A percentile compares a stretch with the other conserved stretches of the same genome.
phyloP scores from a whole-genome alignment of 1,140 invertebrate genomes.

The Aplysia californica region DNA sequence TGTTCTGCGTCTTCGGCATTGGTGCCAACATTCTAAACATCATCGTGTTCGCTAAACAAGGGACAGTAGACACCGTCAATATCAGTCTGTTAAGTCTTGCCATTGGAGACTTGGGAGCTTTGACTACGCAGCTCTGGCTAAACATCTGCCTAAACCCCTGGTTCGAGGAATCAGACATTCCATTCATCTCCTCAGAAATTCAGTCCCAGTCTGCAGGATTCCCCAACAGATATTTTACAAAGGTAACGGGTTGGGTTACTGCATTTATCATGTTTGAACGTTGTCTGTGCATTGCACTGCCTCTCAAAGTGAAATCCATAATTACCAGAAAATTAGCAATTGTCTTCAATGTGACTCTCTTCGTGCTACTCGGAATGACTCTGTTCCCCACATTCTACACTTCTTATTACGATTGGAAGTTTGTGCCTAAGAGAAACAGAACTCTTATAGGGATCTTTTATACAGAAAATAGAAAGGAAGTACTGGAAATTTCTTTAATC shows the following conservation, averaged over 20 bases:
- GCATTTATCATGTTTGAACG: not conserved
- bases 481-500: not conserved
- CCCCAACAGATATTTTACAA: conserved; percentile 95
- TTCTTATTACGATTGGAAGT: conserved; percentile 11
- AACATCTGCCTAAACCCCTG: conserved; percentile 74
- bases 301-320: conserved; percentile 78
- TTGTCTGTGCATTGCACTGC: not conserved
- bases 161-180: conserved; percentile 87
- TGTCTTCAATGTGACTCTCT: conserved; percentile 73
- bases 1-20: not conserved
- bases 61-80: not conserved
- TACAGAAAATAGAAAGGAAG: not conserved
- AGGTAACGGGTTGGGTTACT: conserved; percentile 68
- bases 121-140: not conserved
- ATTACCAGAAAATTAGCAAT: conserved; percentile 87
- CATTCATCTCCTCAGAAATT: conserved; percentile 86
- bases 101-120: not conserved
- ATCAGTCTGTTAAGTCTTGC: not conserved
- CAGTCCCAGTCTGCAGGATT: conserved; percentile 94
- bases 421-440: not conserved
- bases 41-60: not conserved
- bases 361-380: not conserved
- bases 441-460: not conserved
- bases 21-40: not conserved
- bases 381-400: not conserved